A percentile compares a stretch with the other conserved stretches of the same genome.
phyloP scores from a whole-genome alignment of 2,113 vertebrate species.

The Triplophysa tibetana region DNA sequence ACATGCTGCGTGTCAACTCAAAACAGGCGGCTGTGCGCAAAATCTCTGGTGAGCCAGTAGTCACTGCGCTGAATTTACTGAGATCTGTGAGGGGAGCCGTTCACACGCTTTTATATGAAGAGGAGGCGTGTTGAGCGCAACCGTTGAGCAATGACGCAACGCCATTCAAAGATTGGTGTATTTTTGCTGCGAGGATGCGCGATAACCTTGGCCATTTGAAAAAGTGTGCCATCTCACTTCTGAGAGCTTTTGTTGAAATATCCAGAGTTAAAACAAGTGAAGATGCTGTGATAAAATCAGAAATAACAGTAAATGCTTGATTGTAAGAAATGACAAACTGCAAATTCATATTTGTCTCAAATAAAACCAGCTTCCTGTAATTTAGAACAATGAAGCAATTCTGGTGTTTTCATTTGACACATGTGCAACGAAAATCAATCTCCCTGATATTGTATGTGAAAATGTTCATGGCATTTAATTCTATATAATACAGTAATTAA shows the following conservation, averaged over 20 bases:
- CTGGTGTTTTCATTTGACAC: too few relatives aligned
- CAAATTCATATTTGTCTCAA: neutral
- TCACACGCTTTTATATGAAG: conserved; percentile 61
- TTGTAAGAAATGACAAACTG: neutral
- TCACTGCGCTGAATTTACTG: conserved; percentile 3
- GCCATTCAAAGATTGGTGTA: conserved; percentile 36
- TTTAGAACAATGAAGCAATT: too few relatives aligned
- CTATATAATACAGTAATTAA: neutral
- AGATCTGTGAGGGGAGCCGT: neutral
- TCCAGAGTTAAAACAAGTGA: neutral
- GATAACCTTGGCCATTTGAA: conserved; percentile 51
- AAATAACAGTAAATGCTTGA: too few relatives aligned
- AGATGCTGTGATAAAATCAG: too few relatives aligned
- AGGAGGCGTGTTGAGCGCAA: conserved; percentile 54
- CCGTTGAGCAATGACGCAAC: conserved; percentile 63
- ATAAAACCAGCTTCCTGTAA: too few relatives aligned
- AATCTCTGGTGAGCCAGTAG: neutral
- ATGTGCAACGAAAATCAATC: neutral
- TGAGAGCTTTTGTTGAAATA: neutral
- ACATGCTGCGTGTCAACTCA: neutral
- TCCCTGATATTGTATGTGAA: neutral
- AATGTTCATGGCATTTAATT: conserved; percentile 3
- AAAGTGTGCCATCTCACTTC: neutral
- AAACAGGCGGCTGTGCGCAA: neutral
- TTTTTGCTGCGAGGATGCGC: neutral